These are phyloP conservation scores for Hydrochoerus hydrochaeris DNA, from an alignment of 2,113 vertebrate genomes.

Conservation along the genomic window DNA sequence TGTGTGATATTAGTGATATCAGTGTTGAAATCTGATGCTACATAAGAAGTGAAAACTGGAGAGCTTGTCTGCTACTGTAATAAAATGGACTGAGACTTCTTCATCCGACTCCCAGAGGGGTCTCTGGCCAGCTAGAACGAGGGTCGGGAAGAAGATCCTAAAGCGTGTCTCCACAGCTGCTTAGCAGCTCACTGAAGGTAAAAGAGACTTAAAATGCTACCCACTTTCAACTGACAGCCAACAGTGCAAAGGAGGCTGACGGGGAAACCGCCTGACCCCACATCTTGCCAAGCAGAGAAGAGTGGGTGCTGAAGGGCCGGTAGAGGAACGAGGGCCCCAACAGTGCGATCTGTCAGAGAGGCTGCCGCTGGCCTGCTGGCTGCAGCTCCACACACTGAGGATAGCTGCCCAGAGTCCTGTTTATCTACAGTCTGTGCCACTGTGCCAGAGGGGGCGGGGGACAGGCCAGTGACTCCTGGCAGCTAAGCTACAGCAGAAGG, in stretches of 20 bases:
- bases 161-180: background rate
- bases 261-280: background rate
- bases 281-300: background rate
- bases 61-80: background rate
- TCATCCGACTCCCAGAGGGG: background rate
- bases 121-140: accelerated
- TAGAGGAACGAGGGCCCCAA: background rate
- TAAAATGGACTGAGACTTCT: background rate
- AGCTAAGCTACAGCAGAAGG: conserved; percentile 30
- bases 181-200: background rate
- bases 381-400: background rate
- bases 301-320: background rate
- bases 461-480: background rate
- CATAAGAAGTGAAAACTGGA: conserved; percentile 10
- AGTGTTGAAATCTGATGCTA: conserved; percentile 12
- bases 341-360: background rate
- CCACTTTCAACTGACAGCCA: background rate
- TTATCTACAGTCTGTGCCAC: background rate
- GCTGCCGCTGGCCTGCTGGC: background rate
- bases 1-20: background rate
- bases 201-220: background rate
- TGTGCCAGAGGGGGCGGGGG: background rate
- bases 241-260: background rate
- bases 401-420: background rate
- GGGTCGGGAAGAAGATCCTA: background rate